Percentiles rank a stretch among this genome's conserved stretches.
These are phyloP conservation scores for Apistogramma diplotaenia DNA, from an alignment of 2,113 vertebrate species.

Conservation along the genomic window DNA sequence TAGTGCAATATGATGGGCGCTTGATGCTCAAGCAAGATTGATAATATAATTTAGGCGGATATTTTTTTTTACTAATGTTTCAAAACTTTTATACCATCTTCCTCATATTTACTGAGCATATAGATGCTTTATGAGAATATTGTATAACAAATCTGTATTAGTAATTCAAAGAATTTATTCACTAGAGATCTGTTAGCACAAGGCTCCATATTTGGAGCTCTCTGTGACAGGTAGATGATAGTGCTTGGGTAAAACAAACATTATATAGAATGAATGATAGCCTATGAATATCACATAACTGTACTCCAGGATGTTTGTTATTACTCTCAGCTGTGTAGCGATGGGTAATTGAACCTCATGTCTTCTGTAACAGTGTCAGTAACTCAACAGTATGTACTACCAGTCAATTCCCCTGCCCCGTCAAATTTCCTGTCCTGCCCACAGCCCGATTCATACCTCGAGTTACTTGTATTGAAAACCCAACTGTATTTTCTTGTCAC, in stretches of 20 bases:
- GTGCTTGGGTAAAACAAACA: conserved; percentile 77
- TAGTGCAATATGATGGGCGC: conserved; percentile 78
- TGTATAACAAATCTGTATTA: conserved; percentile 77
- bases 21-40: conserved; percentile 80
- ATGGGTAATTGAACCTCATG: conserved; percentile 73
- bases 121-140: conserved; percentile 73
- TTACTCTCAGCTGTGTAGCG: conserved; percentile 59
- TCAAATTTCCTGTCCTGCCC: conserved; percentile 33
- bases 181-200: conserved; percentile 79
- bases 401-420: conserved; percentile 51
- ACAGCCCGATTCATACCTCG: conserved; percentile 47
- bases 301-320: conserved; percentile 80
- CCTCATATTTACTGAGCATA: conserved; percentile 72
- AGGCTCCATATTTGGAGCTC: conserved; percentile 77
- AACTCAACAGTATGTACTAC: conserved; percentile 65
- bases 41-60: conserved; percentile 64
- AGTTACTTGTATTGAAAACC: conserved; percentile 54
- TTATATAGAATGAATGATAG: conserved; percentile 83
- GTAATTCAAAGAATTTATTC: conserved; percentile 81
- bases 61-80: conserved; percentile 72
- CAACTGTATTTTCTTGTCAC: conserved; percentile 64
- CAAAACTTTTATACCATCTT: conserved; percentile 77
- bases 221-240: conserved; percentile 82
- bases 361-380: conserved; percentile 81
- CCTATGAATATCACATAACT: conserved; percentile 81